A percentile compares a stretch with the other conserved stretches of the same genome.
Conservation (phyloP, 1,140 invertebrate species). For the Trachelipus rathkii region DNA sequence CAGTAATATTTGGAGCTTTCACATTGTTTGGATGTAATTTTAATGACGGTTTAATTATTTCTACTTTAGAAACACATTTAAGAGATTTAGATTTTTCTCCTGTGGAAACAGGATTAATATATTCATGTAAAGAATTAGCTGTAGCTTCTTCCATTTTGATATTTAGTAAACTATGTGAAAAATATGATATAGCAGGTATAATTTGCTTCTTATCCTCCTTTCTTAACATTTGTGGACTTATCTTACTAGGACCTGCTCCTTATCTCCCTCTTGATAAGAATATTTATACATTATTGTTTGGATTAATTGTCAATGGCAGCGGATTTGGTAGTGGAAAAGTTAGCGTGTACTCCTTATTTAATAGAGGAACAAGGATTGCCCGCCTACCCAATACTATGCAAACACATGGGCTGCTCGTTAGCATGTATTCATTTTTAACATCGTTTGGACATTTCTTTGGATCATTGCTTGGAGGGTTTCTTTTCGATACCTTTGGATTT, state of each 20-base stretch:
- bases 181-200: conserved; percentile 57
- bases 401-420: conserved; percentile 77
- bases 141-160: too few relatives aligned
- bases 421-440: conserved; percentile 78
- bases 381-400: conserved; percentile 74
- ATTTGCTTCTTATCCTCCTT: conserved; percentile 63
- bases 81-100: conserved; percentile 67
- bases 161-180: conserved; percentile 77
- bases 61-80: conserved; percentile 75
- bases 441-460: conserved; percentile 80
- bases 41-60: conserved; percentile 75
- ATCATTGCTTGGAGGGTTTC: conserved; percentile 68
- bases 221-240: conserved; percentile 63
- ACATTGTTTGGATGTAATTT: conserved; percentile 69
- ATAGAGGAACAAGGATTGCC: conserved; percentile 63
- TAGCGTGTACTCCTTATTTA: conserved; percentile 73
- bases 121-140: conserved; percentile 84
- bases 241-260: conserved; percentile 63
- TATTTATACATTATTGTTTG: conserved; percentile 56
- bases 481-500: conserved; percentile 70
- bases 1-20: conserved; percentile 57
- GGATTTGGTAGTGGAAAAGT: conserved; percentile 76
- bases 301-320: conserved; percentile 70
- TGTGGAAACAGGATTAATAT: conserved; percentile 73
- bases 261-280: conserved; percentile 32